Percentiles rank a stretch among this genome's conserved stretches.
These are phyloP conservation scores for Hyla sarda DNA, from an alignment of 2,113 vertebrate species.

Conservation along the genomic window DNA sequence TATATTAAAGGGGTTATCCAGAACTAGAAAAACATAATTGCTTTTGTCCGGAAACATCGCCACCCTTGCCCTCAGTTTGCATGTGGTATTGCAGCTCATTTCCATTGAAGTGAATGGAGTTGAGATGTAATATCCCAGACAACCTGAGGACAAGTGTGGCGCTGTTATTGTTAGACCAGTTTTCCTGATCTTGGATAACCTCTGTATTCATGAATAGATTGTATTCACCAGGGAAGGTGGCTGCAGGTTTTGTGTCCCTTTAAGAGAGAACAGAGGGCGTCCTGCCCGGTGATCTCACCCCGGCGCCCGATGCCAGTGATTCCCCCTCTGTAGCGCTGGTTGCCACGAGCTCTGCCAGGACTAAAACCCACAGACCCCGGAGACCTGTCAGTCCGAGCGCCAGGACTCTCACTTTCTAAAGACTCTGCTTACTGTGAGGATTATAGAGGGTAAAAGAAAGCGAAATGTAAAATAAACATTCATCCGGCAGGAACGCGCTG, in stretches of 20 bases:
- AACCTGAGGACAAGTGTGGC: too few relatives aligned
- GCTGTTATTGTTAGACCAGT: too few relatives aligned
- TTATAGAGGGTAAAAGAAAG: background rate
- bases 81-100: too few relatives aligned
- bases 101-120: too few relatives aligned
- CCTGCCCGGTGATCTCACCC: background rate
- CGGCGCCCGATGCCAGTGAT: background rate
- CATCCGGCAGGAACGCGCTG: background rate
- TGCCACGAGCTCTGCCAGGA: background rate
- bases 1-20: too few relatives aligned
- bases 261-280: background rate
- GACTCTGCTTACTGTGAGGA: background rate
- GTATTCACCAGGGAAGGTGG: background rate
- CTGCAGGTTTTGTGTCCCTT: background rate
- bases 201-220: too few relatives aligned
- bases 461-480: background rate
- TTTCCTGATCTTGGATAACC: too few relatives aligned
- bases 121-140: too few relatives aligned
- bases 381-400: background rate
- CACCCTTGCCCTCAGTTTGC: too few relatives aligned
- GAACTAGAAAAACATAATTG: too few relatives aligned
- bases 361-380: background rate
- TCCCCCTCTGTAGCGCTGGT: background rate
- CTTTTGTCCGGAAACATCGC: too few relatives aligned
- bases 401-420: background rate